Evolutionary conservation across 2,888 invertebrate species (phyloP).

Genomic region (Cephus nigrinus): DNA sequence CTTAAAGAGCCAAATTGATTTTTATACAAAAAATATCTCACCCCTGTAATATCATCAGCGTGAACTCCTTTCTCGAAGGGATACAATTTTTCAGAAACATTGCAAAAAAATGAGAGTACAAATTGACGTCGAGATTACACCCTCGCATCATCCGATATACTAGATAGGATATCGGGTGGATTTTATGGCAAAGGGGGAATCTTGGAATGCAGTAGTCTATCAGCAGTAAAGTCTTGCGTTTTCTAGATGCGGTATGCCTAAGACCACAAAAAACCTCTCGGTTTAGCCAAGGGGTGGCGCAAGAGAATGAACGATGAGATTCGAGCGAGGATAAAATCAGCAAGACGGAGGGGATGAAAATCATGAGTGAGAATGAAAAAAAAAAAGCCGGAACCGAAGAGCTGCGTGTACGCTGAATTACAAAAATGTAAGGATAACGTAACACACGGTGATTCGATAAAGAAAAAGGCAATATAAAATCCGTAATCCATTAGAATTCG

Average conservation of each 20-base stretch:
- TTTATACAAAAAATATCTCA: neutral
- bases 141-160: neutral
- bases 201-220: conserved; percentile 48
- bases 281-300: neutral
- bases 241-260: conserved; percentile 25
- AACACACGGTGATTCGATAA: conserved; percentile 8
- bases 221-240: conserved; percentile 49
- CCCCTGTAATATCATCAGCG: no score
- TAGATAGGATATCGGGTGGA: conserved; percentile 1
- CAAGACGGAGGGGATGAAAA: neutral
- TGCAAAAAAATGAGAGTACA: neutral
- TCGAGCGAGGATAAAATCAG: neutral
- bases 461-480: conserved; percentile 19
- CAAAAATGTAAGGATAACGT: neutral
- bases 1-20: neutral
- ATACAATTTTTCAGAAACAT: neutral
- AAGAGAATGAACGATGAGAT: neutral
- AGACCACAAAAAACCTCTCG: neutral
- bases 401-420: neutral
- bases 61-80: neutral
- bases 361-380: neutral
- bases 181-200: conserved; percentile 45
- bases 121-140: neutral
- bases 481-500: conserved; percentile 37
- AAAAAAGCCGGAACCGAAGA: neutral